Conservation (phyloP, 2,113 vertebrate genomes). For the Pomatostomus ruficeps region DNA sequence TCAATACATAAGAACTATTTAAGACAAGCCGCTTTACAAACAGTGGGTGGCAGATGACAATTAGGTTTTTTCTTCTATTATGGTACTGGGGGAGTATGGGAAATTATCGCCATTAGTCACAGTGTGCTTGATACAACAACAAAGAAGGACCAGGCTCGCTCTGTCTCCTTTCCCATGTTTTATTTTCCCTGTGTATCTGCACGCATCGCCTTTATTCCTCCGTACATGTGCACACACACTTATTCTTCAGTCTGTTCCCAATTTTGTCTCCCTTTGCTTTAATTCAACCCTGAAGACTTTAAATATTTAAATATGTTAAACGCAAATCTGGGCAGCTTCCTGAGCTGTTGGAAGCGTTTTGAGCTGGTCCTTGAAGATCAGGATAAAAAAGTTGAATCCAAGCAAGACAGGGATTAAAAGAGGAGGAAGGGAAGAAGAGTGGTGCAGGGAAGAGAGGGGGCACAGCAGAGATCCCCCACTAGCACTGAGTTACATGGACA, state of each 20-base stretch:
- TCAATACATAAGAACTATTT: slow-evolving; percentile 18
- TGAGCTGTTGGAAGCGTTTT: background rate
- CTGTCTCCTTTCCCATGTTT: background rate
- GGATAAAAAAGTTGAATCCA: background rate
- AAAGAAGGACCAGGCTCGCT: background rate
- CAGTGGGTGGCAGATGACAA: slow-evolving; percentile 44
- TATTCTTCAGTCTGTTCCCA: background rate
- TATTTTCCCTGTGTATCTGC: background rate
- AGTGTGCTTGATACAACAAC: background rate
- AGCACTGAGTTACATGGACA: background rate
- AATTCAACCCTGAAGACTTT: background rate
- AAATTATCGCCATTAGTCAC: background rate
- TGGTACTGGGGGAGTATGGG: background rate
- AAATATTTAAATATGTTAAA: background rate
- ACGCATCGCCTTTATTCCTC: background rate
- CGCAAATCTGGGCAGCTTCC: background rate
- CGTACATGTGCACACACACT: accelerated
- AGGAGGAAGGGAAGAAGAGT: background rate
- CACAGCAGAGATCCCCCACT: background rate
- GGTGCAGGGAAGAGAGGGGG: accelerated
- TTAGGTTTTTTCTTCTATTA: slow-evolving; percentile 25
- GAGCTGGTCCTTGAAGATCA: background rate
- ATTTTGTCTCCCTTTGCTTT: background rate
- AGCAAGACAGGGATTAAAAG: background rate
- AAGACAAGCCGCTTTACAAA: slow-evolving; percentile 43